A percentile compares a stretch with the other conserved stretches of the same genome.
Conservation (phyloP, 2,113 vertebrate genomes). For the Pangasianodon gigas region DNA sequence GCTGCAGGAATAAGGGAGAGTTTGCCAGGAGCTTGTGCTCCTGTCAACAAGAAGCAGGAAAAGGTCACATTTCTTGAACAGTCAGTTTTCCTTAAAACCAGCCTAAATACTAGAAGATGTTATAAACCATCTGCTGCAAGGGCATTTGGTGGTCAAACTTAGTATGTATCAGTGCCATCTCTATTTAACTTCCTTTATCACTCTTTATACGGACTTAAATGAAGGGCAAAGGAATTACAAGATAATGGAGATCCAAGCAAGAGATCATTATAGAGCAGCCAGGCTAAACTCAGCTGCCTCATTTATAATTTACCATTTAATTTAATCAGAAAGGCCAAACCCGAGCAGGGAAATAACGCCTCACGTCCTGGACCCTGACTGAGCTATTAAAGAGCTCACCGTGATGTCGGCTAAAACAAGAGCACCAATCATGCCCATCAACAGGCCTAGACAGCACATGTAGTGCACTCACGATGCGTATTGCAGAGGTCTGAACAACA, state of each 20-base stretch:
- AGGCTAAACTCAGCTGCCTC: slow-evolving; percentile 59
- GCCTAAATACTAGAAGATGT: not conserved
- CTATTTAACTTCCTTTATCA: slow-evolving; percentile 47
- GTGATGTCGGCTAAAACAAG: slow-evolving; percentile 44
- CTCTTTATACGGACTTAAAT: slow-evolving; percentile 42
- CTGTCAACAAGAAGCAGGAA: slow-evolving; percentile 25
- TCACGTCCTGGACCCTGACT: slow-evolving; percentile 52
- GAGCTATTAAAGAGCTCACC: slow-evolving; percentile 58
- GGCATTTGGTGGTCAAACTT: slow-evolving; percentile 26
- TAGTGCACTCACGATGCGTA: slow-evolving; percentile 27
- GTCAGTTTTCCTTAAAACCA: not conserved
- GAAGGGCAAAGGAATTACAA: slow-evolving; percentile 63
- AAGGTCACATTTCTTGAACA: slow-evolving; percentile 20
- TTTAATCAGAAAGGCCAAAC: slow-evolving; percentile 62
- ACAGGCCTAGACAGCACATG: slow-evolving; percentile 43
- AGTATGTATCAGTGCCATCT: slow-evolving; percentile 31
- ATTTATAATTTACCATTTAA: slow-evolving; percentile 69
- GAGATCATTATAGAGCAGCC: slow-evolving; percentile 65
- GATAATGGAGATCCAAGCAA: slow-evolving; percentile 61
- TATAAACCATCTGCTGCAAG: slow-evolving; percentile 3
- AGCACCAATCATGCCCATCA: slow-evolving; percentile 38
- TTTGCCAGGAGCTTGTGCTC: slow-evolving; percentile 15
- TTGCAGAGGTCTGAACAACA: not conserved
- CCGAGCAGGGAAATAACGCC: slow-evolving; percentile 53
- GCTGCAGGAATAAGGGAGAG: slow-evolving; percentile 28